These are phyloP conservation scores for Paedocypris micromegethes DNA, from an alignment of 2,797 vertebrate species.

Conservation along the genomic window DNA sequence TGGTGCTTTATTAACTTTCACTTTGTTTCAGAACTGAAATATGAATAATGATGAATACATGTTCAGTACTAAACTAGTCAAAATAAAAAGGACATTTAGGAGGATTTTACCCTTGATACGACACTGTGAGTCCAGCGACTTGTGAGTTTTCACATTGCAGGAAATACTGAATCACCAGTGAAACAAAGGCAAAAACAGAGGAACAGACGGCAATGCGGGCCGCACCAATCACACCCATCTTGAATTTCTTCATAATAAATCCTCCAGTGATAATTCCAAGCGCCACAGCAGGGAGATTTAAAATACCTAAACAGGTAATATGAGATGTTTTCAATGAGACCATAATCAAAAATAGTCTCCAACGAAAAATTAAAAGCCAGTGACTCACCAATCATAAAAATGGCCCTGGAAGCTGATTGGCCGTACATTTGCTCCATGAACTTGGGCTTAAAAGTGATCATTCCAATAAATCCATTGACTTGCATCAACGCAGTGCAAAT, in stretches of 20 bases:
- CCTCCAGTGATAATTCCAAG: constrained; percentile 89
- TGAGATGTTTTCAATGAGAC: background rate
- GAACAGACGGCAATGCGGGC: constrained; percentile 62
- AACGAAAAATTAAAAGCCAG: background rate
- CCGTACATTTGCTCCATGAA: constrained; percentile 88
- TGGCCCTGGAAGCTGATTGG: constrained; percentile 83
- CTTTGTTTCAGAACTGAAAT: no score
- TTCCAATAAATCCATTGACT: constrained; percentile 86
- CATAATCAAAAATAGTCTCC: no score
- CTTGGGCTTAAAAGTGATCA: constrained; percentile 96
- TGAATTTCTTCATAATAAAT: constrained; percentile 82
- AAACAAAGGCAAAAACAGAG: constrained; percentile 67
- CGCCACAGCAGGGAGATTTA: constrained; percentile 90
- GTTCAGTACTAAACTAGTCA: no score
- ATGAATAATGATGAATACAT: no score
- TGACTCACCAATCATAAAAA: constrained; percentile 71
- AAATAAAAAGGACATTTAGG: no score
- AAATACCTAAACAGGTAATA: constrained; percentile 66
- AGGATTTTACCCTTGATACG: constrained; percentile 80
- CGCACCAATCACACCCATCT: constrained; percentile 74
- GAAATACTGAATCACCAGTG: constrained; percentile 71
- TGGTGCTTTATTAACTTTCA: no score
- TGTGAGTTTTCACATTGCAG: constrained; percentile 78
- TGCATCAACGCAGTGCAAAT: constrained; percentile 75
- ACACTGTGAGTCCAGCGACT: constrained; percentile 82